A percentile compares a stretch with the other conserved stretches of the same genome.
phyloP scores from a whole-genome alignment of 2,888 invertebrate genomes.

The Caradrina clavipalpis region DNA sequence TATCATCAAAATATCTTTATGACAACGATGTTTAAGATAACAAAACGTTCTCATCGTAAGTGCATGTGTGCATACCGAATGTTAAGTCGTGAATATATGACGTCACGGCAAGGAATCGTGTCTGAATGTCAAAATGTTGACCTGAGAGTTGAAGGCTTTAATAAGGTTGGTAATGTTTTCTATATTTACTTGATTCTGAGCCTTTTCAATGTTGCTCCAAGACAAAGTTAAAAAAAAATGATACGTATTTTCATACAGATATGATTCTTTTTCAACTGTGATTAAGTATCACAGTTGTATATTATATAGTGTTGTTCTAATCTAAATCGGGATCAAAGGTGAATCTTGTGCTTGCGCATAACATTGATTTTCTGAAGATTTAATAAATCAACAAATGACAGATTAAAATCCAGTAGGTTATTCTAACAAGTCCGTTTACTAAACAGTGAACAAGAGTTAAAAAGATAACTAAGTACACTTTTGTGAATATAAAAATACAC shows the following conservation, averaged over 20 bases:
- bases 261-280: too few relatives aligned
- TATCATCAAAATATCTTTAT: constrained; percentile 16
- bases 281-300: too few relatives aligned
- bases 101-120: constrained; percentile 36
- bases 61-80: constrained; percentile 43
- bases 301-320: too few relatives aligned
- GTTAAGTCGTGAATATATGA: constrained; percentile 45
- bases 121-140: constrained; percentile 36
- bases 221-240: too few relatives aligned
- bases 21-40: constrained; percentile 56
- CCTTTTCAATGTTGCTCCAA: too few relatives aligned
- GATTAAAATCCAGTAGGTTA: neutral
- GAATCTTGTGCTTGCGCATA: too few relatives aligned
- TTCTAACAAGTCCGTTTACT: neutral
- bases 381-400: neutral
- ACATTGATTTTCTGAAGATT: neutral
- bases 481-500: constrained; percentile 49
- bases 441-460: neutral
- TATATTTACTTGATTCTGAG: constrained; percentile 21
- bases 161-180: constrained; percentile 8
- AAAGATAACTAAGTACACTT: constrained; percentile 24
- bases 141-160: constrained; percentile 27
- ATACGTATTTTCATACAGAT: too few relatives aligned
- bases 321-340: too few relatives aligned
- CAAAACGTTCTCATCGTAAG: constrained; percentile 46